These are phyloP conservation scores for Stramonita haemastoma DNA, from an alignment of 2,888 invertebrate species.

Conservation along the genomic window DNA sequence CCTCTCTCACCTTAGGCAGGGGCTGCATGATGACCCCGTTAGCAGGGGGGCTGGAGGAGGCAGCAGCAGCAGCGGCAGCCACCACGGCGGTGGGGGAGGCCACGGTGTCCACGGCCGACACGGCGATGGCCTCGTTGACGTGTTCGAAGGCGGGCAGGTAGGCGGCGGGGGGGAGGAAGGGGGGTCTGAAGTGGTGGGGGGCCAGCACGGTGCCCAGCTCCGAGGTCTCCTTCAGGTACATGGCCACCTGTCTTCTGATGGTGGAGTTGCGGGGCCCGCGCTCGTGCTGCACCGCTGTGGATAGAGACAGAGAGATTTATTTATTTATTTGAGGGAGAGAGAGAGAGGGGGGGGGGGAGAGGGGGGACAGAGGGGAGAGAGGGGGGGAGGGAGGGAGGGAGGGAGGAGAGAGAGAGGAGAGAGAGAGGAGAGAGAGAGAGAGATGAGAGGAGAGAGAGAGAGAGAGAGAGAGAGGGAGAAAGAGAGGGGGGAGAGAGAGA, in stretches of 20 bases:
- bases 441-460: too few species aligned
- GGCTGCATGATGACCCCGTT: slow-evolving; percentile 41
- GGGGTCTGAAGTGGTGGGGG: slow-evolving; percentile 66
- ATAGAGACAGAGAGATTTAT: background rate
- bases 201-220: slow-evolving; percentile 67
- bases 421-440: too few species aligned
- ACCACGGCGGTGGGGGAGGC: slow-evolving; percentile 16
- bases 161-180: slow-evolving; percentile 64
- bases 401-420: too few species aligned
- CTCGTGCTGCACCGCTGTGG: slow-evolving; percentile 97
- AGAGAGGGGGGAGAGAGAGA: too few species aligned
- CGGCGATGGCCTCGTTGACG: slow-evolving; percentile 64
- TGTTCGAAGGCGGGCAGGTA: slow-evolving; percentile 61
- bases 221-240: slow-evolving; percentile 84
- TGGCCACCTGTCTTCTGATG: slow-evolving; percentile 92
- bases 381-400: background rate
- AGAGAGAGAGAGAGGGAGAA: too few species aligned
- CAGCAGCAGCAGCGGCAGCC: slow-evolving; percentile 1
- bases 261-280: slow-evolving; percentile 97
- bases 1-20: background rate
- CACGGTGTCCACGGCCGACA: slow-evolving; percentile 46
- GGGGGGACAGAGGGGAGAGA: background rate
- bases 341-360: too few species aligned
- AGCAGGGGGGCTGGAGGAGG: background rate
- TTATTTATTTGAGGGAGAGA: too few species aligned